A percentile compares a stretch with the other conserved stretches of the same genome.
Evolutionary conservation across 2,797 vertebrate genomes (phyloP).

Genomic region (Rhynchonycteris naso): DNA sequence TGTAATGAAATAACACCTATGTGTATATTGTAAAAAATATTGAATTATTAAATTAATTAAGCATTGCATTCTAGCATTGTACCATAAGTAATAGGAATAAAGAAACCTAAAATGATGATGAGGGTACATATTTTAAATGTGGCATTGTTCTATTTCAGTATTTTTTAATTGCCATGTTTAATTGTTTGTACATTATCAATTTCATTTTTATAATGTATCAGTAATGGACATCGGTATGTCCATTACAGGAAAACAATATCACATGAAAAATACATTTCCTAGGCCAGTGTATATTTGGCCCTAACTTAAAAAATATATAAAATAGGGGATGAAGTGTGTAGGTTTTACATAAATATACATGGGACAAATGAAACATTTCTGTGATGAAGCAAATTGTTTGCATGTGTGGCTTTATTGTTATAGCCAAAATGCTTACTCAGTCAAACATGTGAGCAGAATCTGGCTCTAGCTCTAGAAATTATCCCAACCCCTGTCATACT

Average conservation of each 20-base stretch:
- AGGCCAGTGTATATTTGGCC: not conserved
- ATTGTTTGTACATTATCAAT: not conserved
- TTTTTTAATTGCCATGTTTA: not conserved
- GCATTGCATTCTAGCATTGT: not conserved
- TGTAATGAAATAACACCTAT: not conserved
- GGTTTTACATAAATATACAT: conserved; percentile 41
- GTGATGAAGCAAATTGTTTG: conserved; percentile 51
- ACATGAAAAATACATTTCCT: not conserved
- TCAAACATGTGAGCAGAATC: not conserved
- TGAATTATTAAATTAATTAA: not conserved
- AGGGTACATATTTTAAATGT: not conserved
- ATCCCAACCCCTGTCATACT: not conserved
- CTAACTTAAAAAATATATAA: conserved; percentile 9
- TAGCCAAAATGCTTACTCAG: conserved; percentile 44
- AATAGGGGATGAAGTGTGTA: not conserved
- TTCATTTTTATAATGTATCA: not conserved
- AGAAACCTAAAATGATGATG: not conserved
- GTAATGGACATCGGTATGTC: not conserved
- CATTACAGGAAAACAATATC: not conserved
- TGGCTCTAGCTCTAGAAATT: conserved; percentile 30
- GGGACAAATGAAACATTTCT: conserved; percentile 39
- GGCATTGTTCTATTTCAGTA: not conserved
- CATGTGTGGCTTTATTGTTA: conserved; percentile 37
- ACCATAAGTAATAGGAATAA: not conserved
- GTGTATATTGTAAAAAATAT: not conserved